These are phyloP conservation scores for Thryonomys swinderianus DNA, from an alignment of 2,113 vertebrate genomes.

Conservation along the genomic window DNA sequence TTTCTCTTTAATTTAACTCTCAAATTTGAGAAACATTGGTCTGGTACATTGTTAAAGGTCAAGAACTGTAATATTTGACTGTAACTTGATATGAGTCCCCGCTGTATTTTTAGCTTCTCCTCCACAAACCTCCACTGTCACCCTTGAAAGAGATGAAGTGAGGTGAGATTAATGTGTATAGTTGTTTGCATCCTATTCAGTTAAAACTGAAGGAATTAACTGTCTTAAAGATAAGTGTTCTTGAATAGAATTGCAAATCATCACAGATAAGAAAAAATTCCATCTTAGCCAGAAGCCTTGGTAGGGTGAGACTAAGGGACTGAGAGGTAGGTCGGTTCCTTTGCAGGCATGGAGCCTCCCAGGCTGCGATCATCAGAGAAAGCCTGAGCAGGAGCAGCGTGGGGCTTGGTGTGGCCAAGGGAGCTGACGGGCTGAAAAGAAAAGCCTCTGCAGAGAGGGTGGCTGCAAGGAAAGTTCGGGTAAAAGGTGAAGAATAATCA, in stretches of 20 bases:
- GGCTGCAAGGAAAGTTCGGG: neutral
- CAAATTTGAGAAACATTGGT: constrained; percentile 16
- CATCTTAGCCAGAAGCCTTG: neutral
- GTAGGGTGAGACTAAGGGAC: neutral
- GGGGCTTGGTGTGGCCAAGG: neutral
- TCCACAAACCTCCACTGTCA: neutral
- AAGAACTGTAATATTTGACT: neutral
- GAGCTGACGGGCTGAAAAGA: neutral
- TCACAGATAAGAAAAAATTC: neutral
- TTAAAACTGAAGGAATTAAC: neutral
- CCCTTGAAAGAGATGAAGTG: neutral
- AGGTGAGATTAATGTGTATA: neutral
- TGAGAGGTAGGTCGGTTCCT: accelerated
- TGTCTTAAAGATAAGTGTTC: neutral
- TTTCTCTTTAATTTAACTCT: neutral
- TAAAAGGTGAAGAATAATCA: neutral
- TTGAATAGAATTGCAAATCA: neutral
- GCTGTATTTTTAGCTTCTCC: neutral
- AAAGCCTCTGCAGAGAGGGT: neutral
- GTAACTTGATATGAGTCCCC: neutral
- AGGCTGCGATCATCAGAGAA: too few species aligned
- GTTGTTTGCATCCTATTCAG: neutral
- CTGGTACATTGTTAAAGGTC: neutral
- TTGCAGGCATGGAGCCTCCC: neutral
- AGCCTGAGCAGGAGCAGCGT: too few species aligned